Conservation (phyloP, 1,140 invertebrate species). For the Sycobia sp. region DNA sequence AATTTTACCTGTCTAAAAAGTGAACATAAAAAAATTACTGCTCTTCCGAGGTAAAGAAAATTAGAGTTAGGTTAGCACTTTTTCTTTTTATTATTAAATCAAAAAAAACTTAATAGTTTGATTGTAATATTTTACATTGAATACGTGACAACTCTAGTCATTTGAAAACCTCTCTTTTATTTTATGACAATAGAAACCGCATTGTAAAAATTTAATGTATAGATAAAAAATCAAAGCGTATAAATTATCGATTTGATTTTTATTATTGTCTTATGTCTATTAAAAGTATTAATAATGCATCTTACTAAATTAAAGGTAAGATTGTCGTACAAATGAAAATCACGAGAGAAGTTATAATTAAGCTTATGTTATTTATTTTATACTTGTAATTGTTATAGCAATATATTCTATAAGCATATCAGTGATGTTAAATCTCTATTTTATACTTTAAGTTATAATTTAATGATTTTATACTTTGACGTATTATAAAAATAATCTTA, state of each 20-base stretch:
- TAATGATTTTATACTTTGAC: slow-evolving; percentile 16
- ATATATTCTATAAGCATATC: slow-evolving; percentile 15
- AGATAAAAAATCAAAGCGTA: not conserved
- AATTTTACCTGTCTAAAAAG: too few relatives aligned
- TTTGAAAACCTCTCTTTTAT: slow-evolving; percentile 6
- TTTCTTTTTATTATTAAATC: not conserved
- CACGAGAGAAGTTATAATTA: slow-evolving; percentile 1
- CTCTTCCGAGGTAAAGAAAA: not conserved
- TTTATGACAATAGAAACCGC: not conserved
- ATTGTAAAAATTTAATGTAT: not conserved
- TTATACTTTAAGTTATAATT: slow-evolving; percentile 9
- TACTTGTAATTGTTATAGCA: slow-evolving; percentile 10
- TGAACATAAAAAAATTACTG: not conserved
- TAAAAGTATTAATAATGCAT: slow-evolving; percentile 7
- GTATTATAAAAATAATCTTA: not conserved
- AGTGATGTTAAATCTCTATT: slow-evolving; percentile 10
- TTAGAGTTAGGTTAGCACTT: not conserved
- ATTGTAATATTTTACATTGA: not conserved
- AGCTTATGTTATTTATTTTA: slow-evolving; percentile 16
- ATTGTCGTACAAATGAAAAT: slow-evolving; percentile 4
- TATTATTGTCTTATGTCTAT: not conserved
- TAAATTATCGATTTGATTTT: not conserved
- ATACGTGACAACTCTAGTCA: not conserved
- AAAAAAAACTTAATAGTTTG: slow-evolving; percentile 1
- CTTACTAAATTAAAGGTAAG: slow-evolving; percentile 7